These are phyloP conservation scores for Sinella curviseta DNA, from an alignment of 1,140 invertebrate species.

Conservation along the genomic window DNA sequence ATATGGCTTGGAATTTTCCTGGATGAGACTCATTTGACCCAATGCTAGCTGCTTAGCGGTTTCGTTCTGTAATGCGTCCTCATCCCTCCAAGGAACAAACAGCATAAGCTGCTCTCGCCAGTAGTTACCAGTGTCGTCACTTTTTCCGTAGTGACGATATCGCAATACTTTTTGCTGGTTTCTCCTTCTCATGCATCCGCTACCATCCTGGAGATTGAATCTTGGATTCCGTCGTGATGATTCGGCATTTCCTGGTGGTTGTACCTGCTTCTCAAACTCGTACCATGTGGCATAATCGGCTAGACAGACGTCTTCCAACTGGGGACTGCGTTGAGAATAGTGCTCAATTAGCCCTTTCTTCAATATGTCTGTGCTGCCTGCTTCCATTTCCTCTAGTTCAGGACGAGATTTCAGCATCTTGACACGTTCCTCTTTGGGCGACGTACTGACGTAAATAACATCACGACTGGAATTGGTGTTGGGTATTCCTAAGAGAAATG, in stretches of 20 bases:
- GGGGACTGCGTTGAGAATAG: neutral
- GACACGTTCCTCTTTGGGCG: conserved; percentile 16
- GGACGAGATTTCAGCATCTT: conserved; percentile 28
- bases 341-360: neutral
- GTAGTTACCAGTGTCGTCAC: neutral
- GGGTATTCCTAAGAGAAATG: conserved; percentile 44
- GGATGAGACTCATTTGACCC: neutral
- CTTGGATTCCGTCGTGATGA: neutral
- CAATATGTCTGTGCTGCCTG: conserved; percentile 18
- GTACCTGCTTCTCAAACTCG: neutral
- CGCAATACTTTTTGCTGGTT: neutral
- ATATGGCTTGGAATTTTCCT: neutral
- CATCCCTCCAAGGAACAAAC: neutral
- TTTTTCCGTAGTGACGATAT: neutral
- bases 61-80: neutral
- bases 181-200: neutral
- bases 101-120: neutral
- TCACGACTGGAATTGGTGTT: conserved; percentile 41
- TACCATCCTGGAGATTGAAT: neutral
- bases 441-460: conserved; percentile 39
- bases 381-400: conserved; percentile 22
- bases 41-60: neutral
- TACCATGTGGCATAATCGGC: neutral
- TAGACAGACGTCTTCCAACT: neutral
- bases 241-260: neutral